Evolutionary conservation across 1,140 invertebrate genomes (phyloP).

Genomic region (Aphidius gifuensis): DNA sequence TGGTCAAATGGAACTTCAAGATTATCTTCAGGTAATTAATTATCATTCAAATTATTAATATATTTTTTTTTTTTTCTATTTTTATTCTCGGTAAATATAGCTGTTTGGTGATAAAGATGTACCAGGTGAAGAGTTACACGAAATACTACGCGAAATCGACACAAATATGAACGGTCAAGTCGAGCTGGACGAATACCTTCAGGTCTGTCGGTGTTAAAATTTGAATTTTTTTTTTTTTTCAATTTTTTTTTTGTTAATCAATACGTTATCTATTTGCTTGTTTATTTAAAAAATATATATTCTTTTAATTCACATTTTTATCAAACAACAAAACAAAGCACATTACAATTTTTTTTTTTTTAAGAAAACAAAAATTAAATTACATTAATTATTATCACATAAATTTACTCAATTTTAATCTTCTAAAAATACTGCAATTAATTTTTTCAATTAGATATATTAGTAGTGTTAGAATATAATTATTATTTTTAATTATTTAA

Average conservation of each 20-base stretch:
- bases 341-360: too few species aligned
- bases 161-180: slow-evolving; percentile 99
- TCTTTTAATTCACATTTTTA: not conserved
- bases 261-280: not conserved
- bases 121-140: slow-evolving; percentile 92
- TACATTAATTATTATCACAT: too few species aligned
- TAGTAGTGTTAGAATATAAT: too few species aligned
- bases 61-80: slow-evolving; percentile 28
- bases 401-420: too few species aligned
- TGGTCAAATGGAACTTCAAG: slow-evolving; percentile 69
- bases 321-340: too few species aligned
- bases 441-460: too few species aligned
- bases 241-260: not conserved
- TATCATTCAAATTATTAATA: not conserved
- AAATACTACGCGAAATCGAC: slow-evolving; percentile 96
- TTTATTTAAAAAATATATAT: not conserved
- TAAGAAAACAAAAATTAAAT: too few species aligned
- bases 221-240: slow-evolving; percentile 19
- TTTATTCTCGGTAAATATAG: slow-evolving; percentile 56
- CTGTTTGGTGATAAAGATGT: slow-evolving; percentile 85
- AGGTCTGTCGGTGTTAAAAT: slow-evolving; percentile 66
- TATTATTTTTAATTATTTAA: too few species aligned
- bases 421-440: too few species aligned
- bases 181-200: slow-evolving; percentile 96
- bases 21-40: slow-evolving; percentile 71